Conservation (phyloP, 2,113 vertebrate genomes). For the Burhinus bistriatus region DNA sequence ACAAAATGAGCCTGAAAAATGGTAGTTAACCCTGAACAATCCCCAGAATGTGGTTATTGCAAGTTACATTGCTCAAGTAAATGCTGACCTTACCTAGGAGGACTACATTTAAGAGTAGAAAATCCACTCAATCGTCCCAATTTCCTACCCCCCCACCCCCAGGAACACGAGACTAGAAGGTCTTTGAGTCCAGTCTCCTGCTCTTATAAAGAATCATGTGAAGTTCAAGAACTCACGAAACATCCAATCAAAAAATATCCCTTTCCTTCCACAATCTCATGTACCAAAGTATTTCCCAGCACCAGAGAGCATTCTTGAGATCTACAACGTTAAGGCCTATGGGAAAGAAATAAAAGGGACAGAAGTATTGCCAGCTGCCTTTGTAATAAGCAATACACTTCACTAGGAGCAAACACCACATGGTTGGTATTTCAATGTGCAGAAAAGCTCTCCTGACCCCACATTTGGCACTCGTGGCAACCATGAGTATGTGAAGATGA, state of each 20-base stretch:
- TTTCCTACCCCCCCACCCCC: no score
- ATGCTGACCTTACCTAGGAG: background rate
- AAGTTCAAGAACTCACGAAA: background rate
- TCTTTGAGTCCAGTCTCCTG: background rate
- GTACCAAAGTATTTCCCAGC: background rate
- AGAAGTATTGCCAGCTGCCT: background rate
- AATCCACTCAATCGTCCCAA: background rate
- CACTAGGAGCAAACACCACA: background rate
- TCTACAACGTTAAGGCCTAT: background rate
- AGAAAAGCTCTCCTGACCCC: background rate
- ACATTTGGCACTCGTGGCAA: fast-evolving
- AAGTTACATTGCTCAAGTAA: background rate
- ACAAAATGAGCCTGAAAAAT: background rate
- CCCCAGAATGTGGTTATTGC: fast-evolving
- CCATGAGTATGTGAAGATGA: background rate
- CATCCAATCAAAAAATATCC: background rate
- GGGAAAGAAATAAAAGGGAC: background rate
- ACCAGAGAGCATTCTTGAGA: background rate
- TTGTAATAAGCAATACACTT: background rate
- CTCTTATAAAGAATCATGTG: background rate
- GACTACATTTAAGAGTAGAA: background rate
- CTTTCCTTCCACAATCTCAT: background rate
- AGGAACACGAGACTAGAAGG: background rate
- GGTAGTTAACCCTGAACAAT: background rate
- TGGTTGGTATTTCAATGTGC: background rate